phyloP scores from a whole-genome alignment of 1,140 invertebrate genomes.

The Drosophila cardini region DNA sequence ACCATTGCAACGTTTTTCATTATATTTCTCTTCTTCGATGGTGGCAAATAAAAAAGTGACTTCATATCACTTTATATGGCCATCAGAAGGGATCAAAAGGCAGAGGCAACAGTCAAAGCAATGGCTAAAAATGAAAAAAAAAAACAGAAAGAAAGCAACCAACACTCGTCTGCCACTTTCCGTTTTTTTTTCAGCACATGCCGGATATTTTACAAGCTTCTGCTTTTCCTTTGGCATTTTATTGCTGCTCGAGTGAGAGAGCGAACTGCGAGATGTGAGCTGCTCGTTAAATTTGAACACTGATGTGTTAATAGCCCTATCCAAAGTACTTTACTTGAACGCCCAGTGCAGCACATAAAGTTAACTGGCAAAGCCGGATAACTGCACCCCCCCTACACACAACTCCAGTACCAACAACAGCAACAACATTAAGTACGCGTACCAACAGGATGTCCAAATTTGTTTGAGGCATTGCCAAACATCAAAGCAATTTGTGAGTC shows the following conservation, averaged over 20 bases:
- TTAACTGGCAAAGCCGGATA: slow-evolving; percentile 25
- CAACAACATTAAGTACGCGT: slow-evolving; percentile 5
- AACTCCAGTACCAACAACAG: neutral
- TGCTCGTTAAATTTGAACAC: slow-evolving; percentile 79
- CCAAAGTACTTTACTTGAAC: slow-evolving; percentile 25
- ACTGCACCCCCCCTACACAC: slow-evolving; percentile 26
- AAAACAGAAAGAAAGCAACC: neutral
- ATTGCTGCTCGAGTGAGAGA: slow-evolving; percentile 22
- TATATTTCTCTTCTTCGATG: slow-evolving; percentile 59
- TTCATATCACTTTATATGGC: neutral
- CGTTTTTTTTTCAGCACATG: slow-evolving; percentile 64
- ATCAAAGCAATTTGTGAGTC: slow-evolving; percentile 72
- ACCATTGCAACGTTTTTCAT: slow-evolving; percentile 48
- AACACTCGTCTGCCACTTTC: slow-evolving; percentile 28
- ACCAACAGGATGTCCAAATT: slow-evolving; percentile 45
- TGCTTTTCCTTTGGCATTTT: slow-evolving; percentile 39
- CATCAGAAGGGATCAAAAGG: neutral
- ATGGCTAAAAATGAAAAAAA: no score
- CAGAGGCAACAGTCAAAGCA: slow-evolving; percentile 2
- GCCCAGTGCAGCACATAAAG: slow-evolving; percentile 30
- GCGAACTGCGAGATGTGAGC: slow-evolving; percentile 11
- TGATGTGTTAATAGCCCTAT: slow-evolving; percentile 74
- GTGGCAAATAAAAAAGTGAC: slow-evolving; percentile 46
- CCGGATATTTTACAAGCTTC: slow-evolving; percentile 72
- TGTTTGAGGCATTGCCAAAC: slow-evolving; percentile 77